Conservation (phyloP, 2,797 vertebrate species). For the Synaphobranchus kaupii region DNA sequence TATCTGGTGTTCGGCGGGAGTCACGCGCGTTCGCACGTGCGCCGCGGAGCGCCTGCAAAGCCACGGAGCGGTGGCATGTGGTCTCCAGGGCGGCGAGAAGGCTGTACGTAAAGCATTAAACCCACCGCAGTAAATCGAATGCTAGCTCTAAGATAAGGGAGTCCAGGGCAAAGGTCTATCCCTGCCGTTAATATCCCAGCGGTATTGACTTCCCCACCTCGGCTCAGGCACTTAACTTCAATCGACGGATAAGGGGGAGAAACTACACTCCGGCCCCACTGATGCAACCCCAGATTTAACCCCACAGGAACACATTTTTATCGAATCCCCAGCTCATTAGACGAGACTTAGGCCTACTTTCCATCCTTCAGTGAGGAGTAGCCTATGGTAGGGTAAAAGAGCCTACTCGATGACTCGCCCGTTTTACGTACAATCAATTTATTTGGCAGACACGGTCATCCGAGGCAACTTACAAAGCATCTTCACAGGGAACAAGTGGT, state of each 20-base stretch:
- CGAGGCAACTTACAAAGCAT: background rate
- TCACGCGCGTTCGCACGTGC: background rate
- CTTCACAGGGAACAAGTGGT: background rate
- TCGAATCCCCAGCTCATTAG: background rate
- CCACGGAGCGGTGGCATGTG: background rate
- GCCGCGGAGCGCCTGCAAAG: background rate
- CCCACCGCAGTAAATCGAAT: background rate
- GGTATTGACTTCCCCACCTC: slow-evolving; percentile 4
- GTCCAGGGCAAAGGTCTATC: background rate
- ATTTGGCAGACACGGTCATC: background rate
- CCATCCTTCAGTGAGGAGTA: background rate
- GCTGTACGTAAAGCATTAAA: background rate
- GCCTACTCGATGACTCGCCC: background rate
- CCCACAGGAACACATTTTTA: background rate
- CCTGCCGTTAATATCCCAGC: background rate
- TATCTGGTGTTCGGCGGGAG: background rate
- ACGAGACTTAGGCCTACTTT: background rate
- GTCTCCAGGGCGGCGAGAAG: background rate
- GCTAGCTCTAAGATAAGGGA: background rate
- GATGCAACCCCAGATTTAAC: background rate
- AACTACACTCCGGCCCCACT: background rate
- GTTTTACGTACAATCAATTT: background rate
- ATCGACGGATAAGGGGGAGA: background rate
- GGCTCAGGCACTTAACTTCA: background rate
- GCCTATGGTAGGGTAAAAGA: background rate